Percentiles rank a stretch among this genome's conserved stretches.
phyloP scores from a whole-genome alignment of 2,797 vertebrate genomes.

The Sebastes itinus region DNA sequence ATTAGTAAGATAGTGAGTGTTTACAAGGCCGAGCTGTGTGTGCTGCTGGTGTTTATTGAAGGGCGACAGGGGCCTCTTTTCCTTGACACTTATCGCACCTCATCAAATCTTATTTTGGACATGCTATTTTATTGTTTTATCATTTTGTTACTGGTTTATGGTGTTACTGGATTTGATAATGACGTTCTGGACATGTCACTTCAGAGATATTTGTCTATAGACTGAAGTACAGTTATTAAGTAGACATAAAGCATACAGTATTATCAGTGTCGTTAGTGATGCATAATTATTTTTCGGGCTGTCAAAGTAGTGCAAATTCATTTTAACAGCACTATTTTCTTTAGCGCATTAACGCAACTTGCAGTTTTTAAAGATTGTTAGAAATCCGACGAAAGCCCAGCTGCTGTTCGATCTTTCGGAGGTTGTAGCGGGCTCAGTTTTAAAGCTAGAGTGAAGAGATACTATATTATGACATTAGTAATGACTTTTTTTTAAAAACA shows the following conservation, averaged over 20 bases:
- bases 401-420: accelerated
- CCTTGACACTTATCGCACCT: not conserved
- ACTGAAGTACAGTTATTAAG: not conserved
- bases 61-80: not conserved
- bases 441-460: too few relatives aligned
- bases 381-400: too few relatives aligned
- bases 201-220: not conserved
- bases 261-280: slow-evolving; percentile 23
- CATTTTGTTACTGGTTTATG: not conserved
- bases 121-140: not conserved
- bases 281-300: slow-evolving; percentile 48
- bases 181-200: not conserved
- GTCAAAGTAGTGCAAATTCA: too few relatives aligned
- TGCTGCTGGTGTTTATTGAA: slow-evolving; percentile 17
- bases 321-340: too few relatives aligned
- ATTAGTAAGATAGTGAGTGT: slow-evolving; percentile 20
- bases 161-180: not conserved
- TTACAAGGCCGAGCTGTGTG: slow-evolving; percentile 20
- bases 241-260: not conserved
- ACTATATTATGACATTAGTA: too few relatives aligned
- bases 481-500: too few relatives aligned
- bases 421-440: too few relatives aligned
- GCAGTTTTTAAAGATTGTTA: too few relatives aligned
- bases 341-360: too few relatives aligned
- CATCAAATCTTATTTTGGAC: not conserved